phyloP scores from a whole-genome alignment of 2,797 vertebrate species.

The Brachyalestes nurse region DNA sequence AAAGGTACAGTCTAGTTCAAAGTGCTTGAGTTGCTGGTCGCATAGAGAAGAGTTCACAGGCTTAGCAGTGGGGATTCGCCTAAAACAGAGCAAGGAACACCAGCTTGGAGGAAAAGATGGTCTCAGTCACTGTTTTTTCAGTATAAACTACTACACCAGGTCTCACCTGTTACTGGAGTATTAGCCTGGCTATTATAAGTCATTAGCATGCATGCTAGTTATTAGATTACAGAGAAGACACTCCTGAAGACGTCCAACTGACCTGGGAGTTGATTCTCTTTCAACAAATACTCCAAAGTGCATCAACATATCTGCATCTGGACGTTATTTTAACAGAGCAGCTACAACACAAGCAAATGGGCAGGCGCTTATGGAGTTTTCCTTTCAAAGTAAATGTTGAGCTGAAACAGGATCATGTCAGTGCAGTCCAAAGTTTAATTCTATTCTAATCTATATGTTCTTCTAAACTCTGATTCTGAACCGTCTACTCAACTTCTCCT shows the following conservation, averaged over 20 bases:
- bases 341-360: too few species aligned
- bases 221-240: not conserved
- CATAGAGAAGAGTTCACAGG: not conserved
- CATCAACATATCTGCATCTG: not conserved
- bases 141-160: not conserved
- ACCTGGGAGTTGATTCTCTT: not conserved
- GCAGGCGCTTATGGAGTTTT: too few species aligned
- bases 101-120: not conserved
- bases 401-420: not conserved
- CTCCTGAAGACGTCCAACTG: too few species aligned
- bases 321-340: too few species aligned
- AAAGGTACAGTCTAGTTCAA: constrained; percentile 5
- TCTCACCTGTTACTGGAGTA: not conserved
- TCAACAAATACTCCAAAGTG: not conserved
- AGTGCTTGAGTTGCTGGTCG: not conserved
- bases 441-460: not conserved
- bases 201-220: not conserved
- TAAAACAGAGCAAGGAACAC: not conserved
- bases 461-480: not conserved
- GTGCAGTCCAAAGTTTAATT: not conserved
- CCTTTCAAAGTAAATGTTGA: not conserved
- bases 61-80: not conserved
- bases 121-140: not conserved
- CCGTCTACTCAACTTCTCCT: not conserved
- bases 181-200: not conserved